Percentiles rank a stretch among this genome's conserved stretches.
phyloP scores from a whole-genome alignment of 1,140 invertebrate genomes.

The Camponotus floridanus region DNA sequence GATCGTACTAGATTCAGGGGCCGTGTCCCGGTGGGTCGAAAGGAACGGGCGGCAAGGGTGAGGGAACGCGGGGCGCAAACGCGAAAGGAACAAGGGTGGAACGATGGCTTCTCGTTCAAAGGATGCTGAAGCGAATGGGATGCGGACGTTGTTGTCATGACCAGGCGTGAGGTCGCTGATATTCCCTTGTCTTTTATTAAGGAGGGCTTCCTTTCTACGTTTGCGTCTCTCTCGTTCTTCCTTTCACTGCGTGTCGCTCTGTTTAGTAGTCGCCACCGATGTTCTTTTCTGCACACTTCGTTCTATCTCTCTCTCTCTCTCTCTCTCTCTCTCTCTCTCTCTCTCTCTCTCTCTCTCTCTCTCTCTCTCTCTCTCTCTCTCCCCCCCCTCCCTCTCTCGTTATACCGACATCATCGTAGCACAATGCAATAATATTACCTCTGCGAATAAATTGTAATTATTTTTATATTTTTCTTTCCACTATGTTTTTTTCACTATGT shows the following conservation, averaged over 20 bases:
- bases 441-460: conserved; percentile 54
- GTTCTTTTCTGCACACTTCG: conserved; percentile 48
- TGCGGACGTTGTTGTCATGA: conserved; percentile 71
- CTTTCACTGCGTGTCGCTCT: conserved; percentile 40
- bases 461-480: conserved; percentile 16
- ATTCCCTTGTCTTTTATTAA: conserved; percentile 70
- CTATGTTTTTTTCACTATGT: neutral
- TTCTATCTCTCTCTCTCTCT: conserved; percentile 15
- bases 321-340: neutral
- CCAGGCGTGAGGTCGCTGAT: conserved; percentile 74
- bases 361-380: conserved; percentile 9
- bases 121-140: conserved; percentile 74
- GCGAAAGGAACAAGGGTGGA: neutral
- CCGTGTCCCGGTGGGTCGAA: conserved; percentile 42
- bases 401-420: conserved; percentile 26
- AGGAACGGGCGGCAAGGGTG: conserved; percentile 15
- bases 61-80: neutral
- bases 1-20: conserved; percentile 55
- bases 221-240: conserved; percentile 27
- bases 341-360: conserved; percentile 21
- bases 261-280: conserved; percentile 45
- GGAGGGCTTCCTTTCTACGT: conserved; percentile 58
- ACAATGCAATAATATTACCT: conserved; percentile 17
- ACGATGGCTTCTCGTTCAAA: conserved; percentile 74
- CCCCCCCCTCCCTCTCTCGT: too few species aligned